Conservation (phyloP, 2,888 invertebrate species). For the Gasteruption jaculator region DNA sequence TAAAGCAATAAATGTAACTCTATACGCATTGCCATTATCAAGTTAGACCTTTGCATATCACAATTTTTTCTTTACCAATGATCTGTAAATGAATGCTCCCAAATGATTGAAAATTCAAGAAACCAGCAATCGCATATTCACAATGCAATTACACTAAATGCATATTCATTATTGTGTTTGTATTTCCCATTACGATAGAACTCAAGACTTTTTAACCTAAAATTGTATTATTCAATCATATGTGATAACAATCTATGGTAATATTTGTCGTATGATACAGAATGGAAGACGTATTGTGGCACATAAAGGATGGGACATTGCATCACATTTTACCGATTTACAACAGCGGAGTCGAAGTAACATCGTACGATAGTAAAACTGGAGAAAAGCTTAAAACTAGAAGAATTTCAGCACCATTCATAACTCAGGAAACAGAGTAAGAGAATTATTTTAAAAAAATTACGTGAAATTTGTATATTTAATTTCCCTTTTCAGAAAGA, state of each 20-base stretch:
- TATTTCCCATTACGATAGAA: too few relatives aligned
- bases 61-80: too few relatives aligned
- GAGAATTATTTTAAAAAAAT: constrained; percentile 17
- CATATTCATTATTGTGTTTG: too few relatives aligned
- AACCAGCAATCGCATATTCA: too few relatives aligned
- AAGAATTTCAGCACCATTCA: constrained; percentile 40
- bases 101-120: too few relatives aligned
- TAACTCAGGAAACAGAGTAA: constrained; percentile 44
- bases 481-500: neutral
- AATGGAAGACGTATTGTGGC: constrained; percentile 46
- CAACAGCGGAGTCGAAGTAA: constrained; percentile 44
- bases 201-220: neutral
- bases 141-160: too few relatives aligned
- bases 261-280: constrained; percentile 26
- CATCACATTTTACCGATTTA: constrained; percentile 47
- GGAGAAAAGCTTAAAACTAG: constrained; percentile 45
- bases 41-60: too few relatives aligned
- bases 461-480: constrained; percentile 7
- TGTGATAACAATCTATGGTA: constrained; percentile 9
- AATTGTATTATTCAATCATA: constrained; percentile 8
- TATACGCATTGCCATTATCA: too few relatives aligned
- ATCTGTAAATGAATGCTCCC: too few relatives aligned
- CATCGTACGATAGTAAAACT: constrained; percentile 46
- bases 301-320: constrained; percentile 45
- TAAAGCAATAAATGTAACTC: too few relatives aligned